These are phyloP conservation scores for Eretmocerus hayati DNA, from an alignment of 2,888 invertebrate species.

Conservation along the genomic window DNA sequence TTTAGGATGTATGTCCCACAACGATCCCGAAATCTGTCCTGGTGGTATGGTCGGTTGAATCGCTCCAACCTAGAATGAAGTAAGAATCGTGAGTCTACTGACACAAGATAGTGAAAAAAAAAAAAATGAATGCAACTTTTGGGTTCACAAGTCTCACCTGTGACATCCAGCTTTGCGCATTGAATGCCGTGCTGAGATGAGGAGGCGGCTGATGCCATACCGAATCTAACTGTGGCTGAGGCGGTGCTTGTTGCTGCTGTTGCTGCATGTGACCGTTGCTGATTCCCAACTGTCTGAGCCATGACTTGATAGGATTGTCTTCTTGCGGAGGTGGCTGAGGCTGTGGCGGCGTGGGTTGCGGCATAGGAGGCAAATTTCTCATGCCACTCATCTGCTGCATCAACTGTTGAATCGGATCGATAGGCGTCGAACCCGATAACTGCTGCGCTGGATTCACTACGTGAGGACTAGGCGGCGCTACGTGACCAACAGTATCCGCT, in stretches of 20 bases:
- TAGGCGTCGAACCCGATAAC: slow-evolving; percentile 28
- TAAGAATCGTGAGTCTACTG: no score
- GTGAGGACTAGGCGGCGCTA: slow-evolving; percentile 12
- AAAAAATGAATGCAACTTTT: no score
- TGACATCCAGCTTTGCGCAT: slow-evolving; percentile 41
- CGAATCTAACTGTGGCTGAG: slow-evolving; percentile 34
- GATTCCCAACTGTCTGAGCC: slow-evolving; percentile 48
- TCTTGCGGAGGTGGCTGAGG: slow-evolving; percentile 32
- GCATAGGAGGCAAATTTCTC: slow-evolving; percentile 43
- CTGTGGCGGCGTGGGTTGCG: slow-evolving; percentile 33
- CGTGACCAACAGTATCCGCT: slow-evolving; percentile 31
- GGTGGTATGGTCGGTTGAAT: slow-evolving; percentile 40
- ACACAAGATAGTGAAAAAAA: no score
- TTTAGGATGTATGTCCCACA: slow-evolving; percentile 45
- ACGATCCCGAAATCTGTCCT: slow-evolving; percentile 40
- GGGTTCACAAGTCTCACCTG: slow-evolving; percentile 34
- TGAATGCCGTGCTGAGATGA: slow-evolving; percentile 38
- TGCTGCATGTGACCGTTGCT: slow-evolving; percentile 35
- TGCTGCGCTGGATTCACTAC: not conserved
- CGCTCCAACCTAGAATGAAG: slow-evolving; percentile 33
- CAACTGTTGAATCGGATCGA: slow-evolving; percentile 50
- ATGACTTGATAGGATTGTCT: slow-evolving; percentile 50
- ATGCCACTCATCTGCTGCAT: slow-evolving; percentile 52
- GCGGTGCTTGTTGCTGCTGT: slow-evolving; percentile 28
- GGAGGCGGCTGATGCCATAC: slow-evolving; percentile 43